These are phyloP conservation scores for Suillia variegata DNA, from an alignment of 2,888 invertebrate genomes.

Conservation along the genomic window DNA sequence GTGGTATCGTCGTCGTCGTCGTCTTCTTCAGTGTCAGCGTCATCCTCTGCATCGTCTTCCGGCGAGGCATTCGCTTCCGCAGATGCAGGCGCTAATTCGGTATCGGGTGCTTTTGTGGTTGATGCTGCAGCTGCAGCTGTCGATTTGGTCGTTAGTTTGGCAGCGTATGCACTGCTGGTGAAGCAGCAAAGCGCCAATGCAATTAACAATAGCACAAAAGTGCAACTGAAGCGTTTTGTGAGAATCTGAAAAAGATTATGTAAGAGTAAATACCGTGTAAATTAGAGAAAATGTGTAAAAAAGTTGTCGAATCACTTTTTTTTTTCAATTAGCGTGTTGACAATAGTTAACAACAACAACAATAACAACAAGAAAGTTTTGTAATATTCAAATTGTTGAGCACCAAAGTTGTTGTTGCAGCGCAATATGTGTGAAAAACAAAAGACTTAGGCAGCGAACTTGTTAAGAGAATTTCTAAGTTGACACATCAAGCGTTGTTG, in stretches of 20 bases:
- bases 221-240: constrained; percentile 40
- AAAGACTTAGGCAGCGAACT: constrained; percentile 46
- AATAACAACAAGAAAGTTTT: constrained; percentile 9
- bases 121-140: constrained; percentile 28
- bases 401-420: no score
- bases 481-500: constrained; percentile 10
- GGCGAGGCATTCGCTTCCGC: constrained; percentile 17
- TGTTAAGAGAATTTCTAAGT: constrained; percentile 18
- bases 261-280: no score
- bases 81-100: constrained; percentile 25
- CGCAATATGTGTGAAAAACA: constrained; percentile 42
- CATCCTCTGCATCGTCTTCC: constrained; percentile 22
- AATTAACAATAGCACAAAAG: constrained; percentile 38
- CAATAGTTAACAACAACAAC: no score
- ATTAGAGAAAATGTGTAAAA: no score
- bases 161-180: constrained; percentile 35
- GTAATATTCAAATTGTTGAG: constrained; percentile 32
- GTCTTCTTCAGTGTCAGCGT: constrained; percentile 25
- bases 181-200: constrained; percentile 39
- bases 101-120: constrained; percentile 21
- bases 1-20: constrained; percentile 23
- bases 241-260: constrained; percentile 47
- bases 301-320: background rate
- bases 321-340: background rate
- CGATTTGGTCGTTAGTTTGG: constrained; percentile 40